Conservation (phyloP, 2,888 invertebrate genomes). For the Tillus elongatus region DNA sequence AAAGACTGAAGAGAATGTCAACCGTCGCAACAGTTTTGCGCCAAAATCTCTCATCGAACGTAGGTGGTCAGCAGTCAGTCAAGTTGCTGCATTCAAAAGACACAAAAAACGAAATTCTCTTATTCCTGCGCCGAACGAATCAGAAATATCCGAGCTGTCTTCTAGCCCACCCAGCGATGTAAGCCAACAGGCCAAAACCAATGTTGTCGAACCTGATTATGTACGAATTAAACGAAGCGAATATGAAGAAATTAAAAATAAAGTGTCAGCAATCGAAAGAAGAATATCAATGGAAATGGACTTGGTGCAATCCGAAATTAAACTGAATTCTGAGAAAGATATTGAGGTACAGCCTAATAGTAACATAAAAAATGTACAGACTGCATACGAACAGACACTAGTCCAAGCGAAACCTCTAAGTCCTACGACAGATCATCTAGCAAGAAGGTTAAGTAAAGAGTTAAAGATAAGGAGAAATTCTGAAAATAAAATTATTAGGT, state of each 20-base stretch:
- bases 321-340: constrained; percentile 19
- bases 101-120: constrained; percentile 33
- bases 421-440: constrained; percentile 60
- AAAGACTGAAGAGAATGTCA: constrained; percentile 18
- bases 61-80: constrained; percentile 48
- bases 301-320: constrained; percentile 23
- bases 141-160: neutral
- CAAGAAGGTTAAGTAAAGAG: constrained; percentile 60
- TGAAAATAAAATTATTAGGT: constrained; percentile 62
- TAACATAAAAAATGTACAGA: constrained; percentile 57
- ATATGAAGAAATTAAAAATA: constrained; percentile 67
- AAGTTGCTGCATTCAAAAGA: constrained; percentile 33
- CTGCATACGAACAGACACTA: constrained; percentile 63
- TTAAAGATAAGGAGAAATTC: constrained; percentile 62
- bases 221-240: constrained; percentile 65
- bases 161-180: constrained; percentile 39
- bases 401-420: constrained; percentile 59
- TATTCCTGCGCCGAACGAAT: constrained; percentile 21
- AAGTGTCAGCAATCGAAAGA: constrained; percentile 64
- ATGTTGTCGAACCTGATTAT: constrained; percentile 44
- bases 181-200: constrained; percentile 13
- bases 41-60: constrained; percentile 38
- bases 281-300: constrained; percentile 61
- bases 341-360: constrained; percentile 29
- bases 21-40: constrained; percentile 23